Evolutionary conservation across 2,797 vertebrate genomes (phyloP).

Genomic region (Myripristis jacobus): DNA sequence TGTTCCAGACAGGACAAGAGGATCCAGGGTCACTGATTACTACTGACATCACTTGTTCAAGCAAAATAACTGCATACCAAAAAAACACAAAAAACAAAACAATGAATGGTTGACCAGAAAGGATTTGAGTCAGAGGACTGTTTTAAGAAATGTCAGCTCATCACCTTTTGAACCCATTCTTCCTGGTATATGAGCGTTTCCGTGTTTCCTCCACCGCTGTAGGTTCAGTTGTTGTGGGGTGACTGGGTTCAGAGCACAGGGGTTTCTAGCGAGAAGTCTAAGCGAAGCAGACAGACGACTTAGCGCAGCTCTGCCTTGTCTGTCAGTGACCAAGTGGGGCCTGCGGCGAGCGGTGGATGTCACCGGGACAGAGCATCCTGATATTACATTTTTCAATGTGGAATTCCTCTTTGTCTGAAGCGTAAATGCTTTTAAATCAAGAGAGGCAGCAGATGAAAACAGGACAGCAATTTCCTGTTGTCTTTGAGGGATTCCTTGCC

Average conservation of each 20-base stretch:
- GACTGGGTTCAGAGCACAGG: conserved; percentile 62
- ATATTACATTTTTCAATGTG: conserved; percentile 74
- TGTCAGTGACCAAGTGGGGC: conserved; percentile 39
- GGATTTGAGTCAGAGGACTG: neutral
- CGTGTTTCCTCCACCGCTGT: conserved; percentile 5
- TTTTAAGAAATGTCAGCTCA: conserved; percentile 9
- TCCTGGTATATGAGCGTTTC: conserved; percentile 7
- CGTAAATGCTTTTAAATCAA: conserved; percentile 71
- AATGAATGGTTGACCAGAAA: conserved; percentile 12
- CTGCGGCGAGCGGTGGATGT: conserved; percentile 53
- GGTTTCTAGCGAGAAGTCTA: conserved; percentile 40
- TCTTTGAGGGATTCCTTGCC: conserved; percentile 60
- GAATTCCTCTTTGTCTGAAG: conserved; percentile 72
- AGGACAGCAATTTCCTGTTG: conserved; percentile 80
- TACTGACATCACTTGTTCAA: neutral
- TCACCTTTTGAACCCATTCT: neutral
- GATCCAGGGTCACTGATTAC: conserved; percentile 4
- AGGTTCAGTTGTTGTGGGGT: conserved; percentile 49
- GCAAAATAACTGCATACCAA: neutral
- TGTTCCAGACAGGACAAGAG: neutral
- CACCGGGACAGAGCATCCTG: conserved; percentile 53
- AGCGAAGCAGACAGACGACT: conserved; percentile 60
- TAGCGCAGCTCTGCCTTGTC: conserved; percentile 45
- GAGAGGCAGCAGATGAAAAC: conserved; percentile 62
- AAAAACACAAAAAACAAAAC: neutral